Conservation (phyloP, 35 echinoderm and acorn worm genomes). For the Antedon bifida region DNA sequence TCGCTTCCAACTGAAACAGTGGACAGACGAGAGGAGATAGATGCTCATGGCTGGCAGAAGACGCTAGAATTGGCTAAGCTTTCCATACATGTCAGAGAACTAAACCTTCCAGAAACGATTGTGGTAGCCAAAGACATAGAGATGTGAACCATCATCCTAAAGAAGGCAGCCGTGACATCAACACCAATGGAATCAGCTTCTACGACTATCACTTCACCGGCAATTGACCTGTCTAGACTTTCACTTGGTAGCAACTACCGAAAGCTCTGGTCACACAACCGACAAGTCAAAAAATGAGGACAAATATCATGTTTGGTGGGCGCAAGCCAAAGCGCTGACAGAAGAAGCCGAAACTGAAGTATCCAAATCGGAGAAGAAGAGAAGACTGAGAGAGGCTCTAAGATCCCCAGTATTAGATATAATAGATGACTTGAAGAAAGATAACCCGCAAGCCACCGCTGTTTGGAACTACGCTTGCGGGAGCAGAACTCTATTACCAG, state of each 20-base stretch:
- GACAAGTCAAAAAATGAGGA: slow-evolving; percentile 11
- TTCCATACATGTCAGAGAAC: no score
- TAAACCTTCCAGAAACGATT: no score
- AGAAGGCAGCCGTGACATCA: no score
- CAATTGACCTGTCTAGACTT: background rate
- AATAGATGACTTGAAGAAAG: slow-evolving; percentile 14
- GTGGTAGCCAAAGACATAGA: no score
- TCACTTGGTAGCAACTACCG: background rate
- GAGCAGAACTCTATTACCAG: slow-evolving; percentile 9
- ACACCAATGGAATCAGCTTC: no score
- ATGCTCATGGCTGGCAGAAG: no score
- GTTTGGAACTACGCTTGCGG: slow-evolving; percentile 21
- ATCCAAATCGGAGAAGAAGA: slow-evolving; percentile 8
- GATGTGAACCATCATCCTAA: no score
- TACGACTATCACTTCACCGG: no score
- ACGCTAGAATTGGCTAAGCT: no score
- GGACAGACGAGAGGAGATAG: no score
- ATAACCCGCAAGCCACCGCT: slow-evolving; percentile 13
- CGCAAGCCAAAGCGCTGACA: background rate
- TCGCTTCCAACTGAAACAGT: no score
- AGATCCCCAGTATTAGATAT: slow-evolving; percentile 27
- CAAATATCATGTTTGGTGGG: background rate
- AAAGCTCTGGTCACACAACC: background rate
- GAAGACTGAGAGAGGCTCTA: slow-evolving; percentile 2
- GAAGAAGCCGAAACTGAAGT: slow-evolving; percentile 16